A percentile compares a stretch with the other conserved stretches of the same genome.
Evolutionary conservation across 2,113 vertebrate species (phyloP).

Genomic region (Agapornis roseicollis): DNA sequence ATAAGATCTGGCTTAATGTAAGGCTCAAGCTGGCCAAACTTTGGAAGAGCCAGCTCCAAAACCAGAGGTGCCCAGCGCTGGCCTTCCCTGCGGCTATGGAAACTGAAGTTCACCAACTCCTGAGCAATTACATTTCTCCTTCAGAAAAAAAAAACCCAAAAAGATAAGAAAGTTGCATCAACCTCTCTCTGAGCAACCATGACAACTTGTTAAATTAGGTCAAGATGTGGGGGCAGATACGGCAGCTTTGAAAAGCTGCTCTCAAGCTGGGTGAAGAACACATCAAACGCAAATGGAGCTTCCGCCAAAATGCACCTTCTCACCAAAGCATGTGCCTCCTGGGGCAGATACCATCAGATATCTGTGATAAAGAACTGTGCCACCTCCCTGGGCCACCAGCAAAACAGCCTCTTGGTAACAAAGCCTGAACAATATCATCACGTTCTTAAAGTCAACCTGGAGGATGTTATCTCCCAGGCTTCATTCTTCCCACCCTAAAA

Average conservation of each 20-base stretch:
- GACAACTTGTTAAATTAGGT: constrained; percentile 80
- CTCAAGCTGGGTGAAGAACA: constrained; percentile 61
- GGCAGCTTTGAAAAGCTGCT: constrained; percentile 51
- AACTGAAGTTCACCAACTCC: constrained; percentile 63
- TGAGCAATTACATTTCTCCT: constrained; percentile 57
- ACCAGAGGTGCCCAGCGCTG: not conserved
- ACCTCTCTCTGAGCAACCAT: constrained; percentile 70
- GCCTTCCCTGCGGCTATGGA: constrained; percentile 24
- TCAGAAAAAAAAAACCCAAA: not conserved
- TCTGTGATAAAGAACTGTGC: constrained; percentile 13
- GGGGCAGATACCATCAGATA: constrained; percentile 67
- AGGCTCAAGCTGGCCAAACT: not conserved
- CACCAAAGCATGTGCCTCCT: constrained; percentile 40
- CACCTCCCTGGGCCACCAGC: constrained; percentile 27
- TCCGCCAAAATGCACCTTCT: constrained; percentile 74
- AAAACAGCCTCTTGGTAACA: not conserved
- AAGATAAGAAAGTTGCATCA: constrained; percentile 77
- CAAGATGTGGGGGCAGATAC: constrained; percentile 81
- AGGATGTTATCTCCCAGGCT: accelerated
- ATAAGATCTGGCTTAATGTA: not conserved
- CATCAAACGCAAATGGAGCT: constrained; percentile 69
- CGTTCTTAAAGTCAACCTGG: not conserved
- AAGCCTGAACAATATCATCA: not conserved
- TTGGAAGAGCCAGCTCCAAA: not conserved
- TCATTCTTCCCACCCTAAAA: not conserved